Base-by-base conservation (phyloP, 2,113 vertebrate genomes). In the Salvator merianae region DNA sequence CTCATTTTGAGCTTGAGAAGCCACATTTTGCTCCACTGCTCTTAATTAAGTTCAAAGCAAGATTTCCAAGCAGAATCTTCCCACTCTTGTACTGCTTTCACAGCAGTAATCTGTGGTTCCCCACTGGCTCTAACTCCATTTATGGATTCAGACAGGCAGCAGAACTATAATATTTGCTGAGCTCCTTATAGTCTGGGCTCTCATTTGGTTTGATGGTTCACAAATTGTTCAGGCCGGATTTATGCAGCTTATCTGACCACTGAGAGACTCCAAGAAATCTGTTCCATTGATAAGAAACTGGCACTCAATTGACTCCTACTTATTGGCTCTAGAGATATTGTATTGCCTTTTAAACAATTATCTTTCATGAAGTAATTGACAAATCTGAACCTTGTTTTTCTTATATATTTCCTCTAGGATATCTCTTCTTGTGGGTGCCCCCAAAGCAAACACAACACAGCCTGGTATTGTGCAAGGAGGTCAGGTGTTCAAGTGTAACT, bases 391-490 rank as follows among this genome's bases (percentile, higher is more conserved):
- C 32, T 8, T 86, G 50, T 65, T 0, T 34, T 82, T 12, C 22
- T 85, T 88, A 55, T 66, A 92, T 73, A 0, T 80, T 90, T 74
- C 71, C 71, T 88, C 43, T 93, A 98, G 98, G 88, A 95, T 96
- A 1, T 97, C 95, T 62, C 94, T 99, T 65, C 94, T 99, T 75
- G 96, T 99, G 28, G 99, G 99, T 24, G 99, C 99, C 22, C 99
- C 98, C 0, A 97, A 98, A 92, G 99, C 98, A 3, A 99, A 99
- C 94, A 95, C 96, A 0, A 95, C 96, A 0, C 94, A 97, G 2
- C 96, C 95, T 5, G 83, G 94, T 1, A 96, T 99, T 0, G 85
- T 96, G 69, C 98, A 99, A 95, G 95, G 98, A 82, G 99, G 99
- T 0, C 98, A 98, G 0, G 99, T 99, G 47, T 98, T 97, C 88